Evolutionary conservation across 2,797 vertebrate genomes (phyloP).

Genomic region (Liasis olivaceus): DNA sequence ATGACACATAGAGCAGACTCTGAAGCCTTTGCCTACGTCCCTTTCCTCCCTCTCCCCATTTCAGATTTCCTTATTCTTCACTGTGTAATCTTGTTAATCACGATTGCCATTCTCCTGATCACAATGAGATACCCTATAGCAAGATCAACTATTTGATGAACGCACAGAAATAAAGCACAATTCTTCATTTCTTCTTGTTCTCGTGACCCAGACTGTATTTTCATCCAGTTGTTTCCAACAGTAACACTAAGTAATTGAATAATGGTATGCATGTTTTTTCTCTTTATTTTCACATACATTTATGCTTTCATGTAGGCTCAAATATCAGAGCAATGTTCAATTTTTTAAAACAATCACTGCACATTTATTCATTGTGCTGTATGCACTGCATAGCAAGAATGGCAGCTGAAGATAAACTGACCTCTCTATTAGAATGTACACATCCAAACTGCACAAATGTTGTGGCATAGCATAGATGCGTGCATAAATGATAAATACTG

Average conservation of each 20-base stretch:
- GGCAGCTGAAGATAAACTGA: neutral
- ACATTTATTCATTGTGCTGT: neutral
- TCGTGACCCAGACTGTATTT: neutral
- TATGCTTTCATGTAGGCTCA: neutral
- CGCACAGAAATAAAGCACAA: neutral
- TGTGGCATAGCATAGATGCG: neutral
- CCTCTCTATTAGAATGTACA: neutral
- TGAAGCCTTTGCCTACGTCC: neutral
- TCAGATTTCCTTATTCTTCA: neutral
- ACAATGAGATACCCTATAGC: neutral
- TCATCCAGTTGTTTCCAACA: neutral
- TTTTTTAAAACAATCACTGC: neutral
- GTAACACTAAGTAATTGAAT: conserved; percentile 7
- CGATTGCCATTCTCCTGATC: neutral
- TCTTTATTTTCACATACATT: neutral
- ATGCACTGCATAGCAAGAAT: neutral
- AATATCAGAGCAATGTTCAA: neutral
- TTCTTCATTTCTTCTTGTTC: neutral
- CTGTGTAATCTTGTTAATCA: neutral
- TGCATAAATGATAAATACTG: neutral
- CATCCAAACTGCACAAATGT: neutral
- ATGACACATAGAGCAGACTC: neutral
- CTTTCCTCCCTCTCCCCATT: neutral
- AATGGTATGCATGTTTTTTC: neutral
- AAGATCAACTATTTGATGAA: neutral